Evolutionary conservation across 2,113 vertebrate species (phyloP), one percentile per base, ranked within the genome.

Genomic region (Etheostoma cragini): DNA sequence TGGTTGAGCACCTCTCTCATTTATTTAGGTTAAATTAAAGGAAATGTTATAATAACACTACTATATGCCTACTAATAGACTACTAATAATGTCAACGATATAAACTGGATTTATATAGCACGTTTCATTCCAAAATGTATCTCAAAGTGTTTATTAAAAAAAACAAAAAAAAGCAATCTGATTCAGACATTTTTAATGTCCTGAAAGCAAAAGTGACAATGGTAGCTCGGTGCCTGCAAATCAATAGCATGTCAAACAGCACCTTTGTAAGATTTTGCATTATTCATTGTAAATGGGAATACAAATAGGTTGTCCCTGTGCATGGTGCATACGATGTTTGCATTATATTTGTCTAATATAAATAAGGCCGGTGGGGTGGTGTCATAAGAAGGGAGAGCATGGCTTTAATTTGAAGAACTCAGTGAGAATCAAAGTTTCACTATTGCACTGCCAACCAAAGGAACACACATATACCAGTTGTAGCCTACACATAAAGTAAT

Each of bases 331-430:
- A 24, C 8, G 46, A 33, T 66, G 22, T 90, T 88, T 87, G 80
- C 67, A 80, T 87, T 61, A 30, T 16, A 87, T 87, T 90, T 85
- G 70, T 54, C 72, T 88, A 42, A 42, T 67, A 33, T 77, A 85
- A 83, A 83, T 78, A 17, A 82, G 54, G 21, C 16, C n/a, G 22
- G 17, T 16, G 42, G 62, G 30, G 8, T 47, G 11, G 35, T 64
- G 49, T 22, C 38, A 21, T 62, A 10, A 70, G 21, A 85, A 73
- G 42, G n/a, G 4, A 69, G 8, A 33, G 52, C 16, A 15, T 26
- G 35, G 21, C 21, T 45, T 50, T 30, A 54, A 54, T 22, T 13
- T 54, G 52, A 57, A 26, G 54, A 57, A 57, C n/a, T 57, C 24
- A 30, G 14, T 24, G 56, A 15, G 11, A 56, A 14, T 24, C 6